Base-by-base conservation (phyloP, 2,888 invertebrate genomes). In the Itoplectis maculator region DNA sequence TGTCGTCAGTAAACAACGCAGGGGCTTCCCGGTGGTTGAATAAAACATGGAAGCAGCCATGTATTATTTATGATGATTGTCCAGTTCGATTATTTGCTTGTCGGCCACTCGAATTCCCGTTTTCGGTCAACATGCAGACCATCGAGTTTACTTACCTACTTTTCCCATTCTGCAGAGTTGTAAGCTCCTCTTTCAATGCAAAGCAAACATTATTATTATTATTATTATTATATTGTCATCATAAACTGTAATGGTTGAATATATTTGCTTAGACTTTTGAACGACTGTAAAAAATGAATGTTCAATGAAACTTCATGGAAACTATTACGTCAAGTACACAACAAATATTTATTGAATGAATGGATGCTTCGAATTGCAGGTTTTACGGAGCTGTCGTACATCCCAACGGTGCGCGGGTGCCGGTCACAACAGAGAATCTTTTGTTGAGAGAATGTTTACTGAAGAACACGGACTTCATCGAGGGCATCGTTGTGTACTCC, bases 381-480 rank as follows among this genome's bases (percentile, higher is more conserved):
- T 99, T 99, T 93, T 96, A 97, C 90, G 99, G 99, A 78, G 96
- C 96, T 84, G 95, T 98, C 89, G 95, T 97, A 82, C 97, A 97
- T 93, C 96, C 96, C 13, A 94, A 96, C 88, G 97, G 97, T 35
- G 94, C 95, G 81, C 94, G 96, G 88, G 96, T 98, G 84, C 96
- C 97, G 81, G 95, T 98, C 75, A 95, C 95, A 88, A 97, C 98
- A 73, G 98, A 98, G 89, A 98, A 99, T 94, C 95, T 99, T 86
- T 94, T 99, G 87, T 95, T 99, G 83, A 94, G 99, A 90, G 99
- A 99, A 92, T 99, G 99, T 93, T 95, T 97, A 86, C 95, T 99
- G 88, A 98, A 99, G 94, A 99, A 99, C 93, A 99, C 99, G 9
- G 98, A 99, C 93, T 99, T 95, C 92, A 95, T 99, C 51, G 99